phyloP scores from a whole-genome alignment of 2,888 invertebrate genomes.

The Phyllotreta cruciferae region DNA sequence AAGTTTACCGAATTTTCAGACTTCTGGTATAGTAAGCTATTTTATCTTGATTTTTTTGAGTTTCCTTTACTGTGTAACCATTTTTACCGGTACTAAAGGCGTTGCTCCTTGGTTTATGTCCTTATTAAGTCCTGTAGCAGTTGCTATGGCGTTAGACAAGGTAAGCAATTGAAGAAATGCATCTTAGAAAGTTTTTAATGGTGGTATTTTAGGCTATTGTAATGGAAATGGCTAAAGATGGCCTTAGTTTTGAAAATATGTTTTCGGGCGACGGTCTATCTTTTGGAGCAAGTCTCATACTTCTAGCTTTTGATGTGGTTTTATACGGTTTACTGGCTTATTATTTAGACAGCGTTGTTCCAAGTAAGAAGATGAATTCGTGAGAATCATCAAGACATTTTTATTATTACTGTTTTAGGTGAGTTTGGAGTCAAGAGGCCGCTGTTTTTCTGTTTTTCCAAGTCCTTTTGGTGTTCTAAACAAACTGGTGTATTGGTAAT shows the following conservation, averaged over 20 bases:
- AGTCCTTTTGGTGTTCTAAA: conserved; percentile 73
- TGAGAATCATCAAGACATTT: neutral
- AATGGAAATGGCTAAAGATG: conserved; percentile 74
- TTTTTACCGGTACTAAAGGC: conserved; percentile 73
- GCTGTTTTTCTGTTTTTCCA: conserved; percentile 77
- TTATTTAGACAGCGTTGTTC: conserved; percentile 83
- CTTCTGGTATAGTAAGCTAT: conserved; percentile 81
- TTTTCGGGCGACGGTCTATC: conserved; percentile 80
- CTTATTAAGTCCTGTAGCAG: conserved; percentile 81
- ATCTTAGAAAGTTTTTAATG: too few relatives aligned
- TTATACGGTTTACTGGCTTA: conserved; percentile 79
- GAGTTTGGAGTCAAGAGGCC: conserved; percentile 78
- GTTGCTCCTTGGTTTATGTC: conserved; percentile 79
- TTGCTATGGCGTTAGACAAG: conserved; percentile 85
- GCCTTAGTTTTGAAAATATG: conserved; percentile 76
- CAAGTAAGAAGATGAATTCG: conserved; percentile 64
- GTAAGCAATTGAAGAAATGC: conserved; percentile 58
- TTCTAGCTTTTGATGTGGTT: conserved; percentile 81
- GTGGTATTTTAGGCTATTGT: conserved; percentile 68
- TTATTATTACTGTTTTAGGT: conserved; percentile 62
- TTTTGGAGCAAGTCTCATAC: conserved; percentile 79
- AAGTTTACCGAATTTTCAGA: conserved; percentile 61
- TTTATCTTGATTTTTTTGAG: conserved; percentile 80
- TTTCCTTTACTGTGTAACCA: conserved; percentile 80
- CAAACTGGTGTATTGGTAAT: conserved; percentile 57